Base-by-base conservation (phyloP, 2,113 vertebrate species). In the Alethe castanea region DNA sequence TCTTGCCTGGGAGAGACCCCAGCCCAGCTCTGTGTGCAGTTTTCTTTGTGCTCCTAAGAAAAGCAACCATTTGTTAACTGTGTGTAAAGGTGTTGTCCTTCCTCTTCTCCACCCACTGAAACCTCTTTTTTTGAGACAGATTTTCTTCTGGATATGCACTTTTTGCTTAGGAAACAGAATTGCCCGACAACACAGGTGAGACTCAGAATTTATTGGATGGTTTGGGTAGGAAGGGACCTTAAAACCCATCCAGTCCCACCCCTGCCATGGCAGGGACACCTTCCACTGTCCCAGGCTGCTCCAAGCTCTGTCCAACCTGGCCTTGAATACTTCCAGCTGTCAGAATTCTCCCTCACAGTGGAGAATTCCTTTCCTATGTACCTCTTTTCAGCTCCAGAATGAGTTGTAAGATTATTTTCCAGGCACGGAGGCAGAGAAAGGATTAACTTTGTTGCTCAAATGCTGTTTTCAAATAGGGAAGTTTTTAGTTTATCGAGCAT, bases 271-370 rank as follows among this genome's bases (percentile, higher is more conserved):
- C 89, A 73, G 25, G 61, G 61, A 62, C 71, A 31, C 17, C 36
- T 64, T 2, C n/a, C 54, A 36, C 26, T 3, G 1, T 1, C 9
- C 9, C 88, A 69, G 29, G 6, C 0, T 83, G 11, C 3, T 45
- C 62, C 5, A 11, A 81, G 23, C 33, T 19, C 28, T 0, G 0
- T 57, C 73, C 81, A 65, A 0, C 70, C 83, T 66, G 64, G 6
- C 31, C 59, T 48, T 53, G 60, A 8, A 11, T 42, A 5, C 19
- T 33, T 0, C 31, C 74, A 81, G 56, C 40, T 40, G 40, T 40
- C 40, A 40, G 12, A 40, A 40, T 40, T 40, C 40, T 14, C 31
- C 45, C 42, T 48, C 42, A 8, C 1, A 42, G 15, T 1, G 3
- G 22, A 54, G 11, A 40, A 23, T 31, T 74, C 79, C 42, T 54